Percentiles rank a stretch among this genome's conserved stretches.
phyloP scores from a whole-genome alignment of 2,797 vertebrate species.

The Pseudochirops cupreus region DNA sequence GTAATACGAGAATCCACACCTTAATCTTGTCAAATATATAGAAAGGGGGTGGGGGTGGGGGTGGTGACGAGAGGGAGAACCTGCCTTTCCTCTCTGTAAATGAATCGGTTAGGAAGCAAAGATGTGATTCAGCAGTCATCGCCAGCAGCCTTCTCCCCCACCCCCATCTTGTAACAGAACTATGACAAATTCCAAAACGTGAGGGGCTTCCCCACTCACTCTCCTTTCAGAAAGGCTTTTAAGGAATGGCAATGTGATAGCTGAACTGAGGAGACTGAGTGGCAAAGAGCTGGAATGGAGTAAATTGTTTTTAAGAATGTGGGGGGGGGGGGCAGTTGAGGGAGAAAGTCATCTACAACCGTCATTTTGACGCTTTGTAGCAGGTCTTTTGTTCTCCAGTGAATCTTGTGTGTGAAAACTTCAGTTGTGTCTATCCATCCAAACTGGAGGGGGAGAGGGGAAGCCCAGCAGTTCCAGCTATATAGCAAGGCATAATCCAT shows the following conservation, averaged over 20 bases:
- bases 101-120: neutral
- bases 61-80: neutral
- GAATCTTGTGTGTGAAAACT: neutral
- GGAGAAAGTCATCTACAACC: neutral
- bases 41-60: constrained; percentile 54
- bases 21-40: constrained; percentile 86
- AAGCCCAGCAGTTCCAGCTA: neutral
- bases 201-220: neutral
- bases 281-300: neutral
- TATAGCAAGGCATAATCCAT: neutral
- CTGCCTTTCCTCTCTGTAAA: neutral
- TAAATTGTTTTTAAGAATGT: constrained; percentile 1
- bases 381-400: constrained; percentile 26
- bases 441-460: constrained; percentile 5
- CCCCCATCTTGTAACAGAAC: neutral
- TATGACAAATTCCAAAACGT: neutral
- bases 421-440: neutral
- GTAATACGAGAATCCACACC: constrained; percentile 86
- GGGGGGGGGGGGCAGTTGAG: neutral
- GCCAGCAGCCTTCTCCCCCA: neutral
- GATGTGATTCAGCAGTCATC: neutral
- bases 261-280: neutral
- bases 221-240: constrained; percentile 6
- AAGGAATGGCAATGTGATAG: neutral
- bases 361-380: constrained; percentile 9